phyloP scores from a whole-genome alignment of 1,140 invertebrate species.

The Brachionus sp. region DNA sequence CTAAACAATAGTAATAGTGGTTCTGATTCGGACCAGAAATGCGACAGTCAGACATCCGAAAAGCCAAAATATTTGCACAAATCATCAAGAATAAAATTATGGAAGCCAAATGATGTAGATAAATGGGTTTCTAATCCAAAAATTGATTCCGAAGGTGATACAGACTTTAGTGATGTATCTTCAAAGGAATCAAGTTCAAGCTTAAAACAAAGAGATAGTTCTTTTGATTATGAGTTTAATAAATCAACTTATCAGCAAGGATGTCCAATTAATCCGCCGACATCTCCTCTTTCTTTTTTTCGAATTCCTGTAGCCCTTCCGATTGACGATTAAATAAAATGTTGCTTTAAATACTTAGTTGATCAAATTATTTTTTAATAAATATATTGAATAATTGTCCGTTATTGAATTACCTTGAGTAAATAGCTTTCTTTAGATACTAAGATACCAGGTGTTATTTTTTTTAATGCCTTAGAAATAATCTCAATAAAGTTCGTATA shows the following conservation, averaged over 20 bases:
- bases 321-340: background rate
- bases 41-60: background rate
- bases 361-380: background rate
- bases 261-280: slow-evolving; percentile 8
- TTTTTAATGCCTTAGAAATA: background rate
- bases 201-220: background rate
- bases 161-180: background rate
- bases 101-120: slow-evolving; percentile 17
- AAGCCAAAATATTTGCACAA: slow-evolving; percentile 4
- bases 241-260: background rate
- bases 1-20: background rate
- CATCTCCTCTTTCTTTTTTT: slow-evolving; percentile 1
- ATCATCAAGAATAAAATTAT: slow-evolving; percentile 32
- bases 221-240: background rate
- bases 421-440: background rate
- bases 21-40: background rate
- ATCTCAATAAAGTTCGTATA: background rate
- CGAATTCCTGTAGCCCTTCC: background rate
- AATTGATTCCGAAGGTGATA: background rate
- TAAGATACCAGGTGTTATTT: background rate
- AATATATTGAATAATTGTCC: background rate
- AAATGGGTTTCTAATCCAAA: background rate
- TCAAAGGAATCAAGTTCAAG: slow-evolving; percentile 19
- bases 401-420: background rate
- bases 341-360: background rate